These are phyloP conservation scores for Lamellibrachia satsuma DNA, from an alignment of 2,888 invertebrate species.

Conservation along the genomic window DNA sequence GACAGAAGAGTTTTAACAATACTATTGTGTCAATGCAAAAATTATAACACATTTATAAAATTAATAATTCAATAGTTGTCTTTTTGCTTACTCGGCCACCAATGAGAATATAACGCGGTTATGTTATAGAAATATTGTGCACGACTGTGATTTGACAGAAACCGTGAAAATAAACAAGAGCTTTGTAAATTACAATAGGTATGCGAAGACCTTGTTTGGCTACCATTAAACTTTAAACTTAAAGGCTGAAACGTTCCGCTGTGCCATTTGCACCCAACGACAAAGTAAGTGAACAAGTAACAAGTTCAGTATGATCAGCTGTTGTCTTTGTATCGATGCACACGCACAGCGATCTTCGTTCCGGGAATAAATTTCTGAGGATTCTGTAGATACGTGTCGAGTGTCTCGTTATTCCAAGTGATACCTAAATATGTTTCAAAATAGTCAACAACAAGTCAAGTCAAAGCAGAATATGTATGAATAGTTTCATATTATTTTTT, in stretches of 20 bases:
- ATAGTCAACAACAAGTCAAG: not conserved
- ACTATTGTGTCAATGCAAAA: no score
- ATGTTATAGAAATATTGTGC: not conserved
- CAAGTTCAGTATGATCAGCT: not conserved
- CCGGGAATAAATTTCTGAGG: slow-evolving; percentile 99
- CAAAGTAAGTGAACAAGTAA: not conserved
- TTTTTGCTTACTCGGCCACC: not conserved
- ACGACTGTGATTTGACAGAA: not conserved
- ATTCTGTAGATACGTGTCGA: slow-evolving; percentile 95
- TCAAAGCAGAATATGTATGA: no score
- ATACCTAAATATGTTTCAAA: slow-evolving; percentile 74
- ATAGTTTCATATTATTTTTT: no score
- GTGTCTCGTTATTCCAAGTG: slow-evolving; percentile 91
- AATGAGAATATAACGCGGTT: not conserved
- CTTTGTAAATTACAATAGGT: not conserved
- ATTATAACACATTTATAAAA: not conserved
- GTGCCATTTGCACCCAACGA: not conserved
- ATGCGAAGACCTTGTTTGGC: not conserved
- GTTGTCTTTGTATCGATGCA: not conserved
- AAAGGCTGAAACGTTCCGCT: not conserved
- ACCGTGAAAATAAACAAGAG: not conserved
- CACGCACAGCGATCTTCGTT: slow-evolving; percentile 82
- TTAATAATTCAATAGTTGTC: not conserved
- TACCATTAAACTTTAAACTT: not conserved
- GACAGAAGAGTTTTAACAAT: no score